Evolutionary conservation across 2,888 invertebrate species (phyloP).

Genomic region (Fragum whitleyi): DNA sequence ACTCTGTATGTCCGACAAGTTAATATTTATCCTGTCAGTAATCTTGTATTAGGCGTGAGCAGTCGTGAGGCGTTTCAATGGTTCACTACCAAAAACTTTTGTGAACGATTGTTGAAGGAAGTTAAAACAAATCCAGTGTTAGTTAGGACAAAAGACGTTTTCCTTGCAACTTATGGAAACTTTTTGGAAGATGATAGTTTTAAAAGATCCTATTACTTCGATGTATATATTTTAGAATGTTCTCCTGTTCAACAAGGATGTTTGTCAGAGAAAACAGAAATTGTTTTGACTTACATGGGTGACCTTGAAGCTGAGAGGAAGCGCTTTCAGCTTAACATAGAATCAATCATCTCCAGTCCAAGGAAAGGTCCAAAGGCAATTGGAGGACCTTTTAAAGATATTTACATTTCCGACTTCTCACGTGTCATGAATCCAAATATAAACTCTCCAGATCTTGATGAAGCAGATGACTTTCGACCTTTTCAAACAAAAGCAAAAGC

Average conservation of each 20-base stretch:
- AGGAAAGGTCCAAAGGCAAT: constrained; percentile 43
- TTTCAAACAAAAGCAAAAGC: constrained; percentile 57
- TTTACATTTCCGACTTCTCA: constrained; percentile 75
- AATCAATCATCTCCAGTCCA: constrained; percentile 40
- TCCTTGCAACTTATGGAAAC: constrained; percentile 72
- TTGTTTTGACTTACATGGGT: constrained; percentile 73
- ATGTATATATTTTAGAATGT: constrained; percentile 76
- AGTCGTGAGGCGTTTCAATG: constrained; percentile 74
- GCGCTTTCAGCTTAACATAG: constrained; percentile 54
- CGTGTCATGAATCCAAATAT: constrained; percentile 62
- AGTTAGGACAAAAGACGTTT: constrained; percentile 75
- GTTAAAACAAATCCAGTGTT: constrained; percentile 71
- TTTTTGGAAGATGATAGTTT: constrained; percentile 73
- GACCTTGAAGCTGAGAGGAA: constrained; percentile 55
- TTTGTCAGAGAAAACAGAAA: constrained; percentile 74
- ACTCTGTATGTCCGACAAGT: constrained; percentile 68
- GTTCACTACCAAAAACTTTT: constrained; percentile 76
- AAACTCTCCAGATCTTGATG: constrained; percentile 50
- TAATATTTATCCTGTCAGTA: constrained; percentile 71
- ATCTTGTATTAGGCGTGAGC: constrained; percentile 74
- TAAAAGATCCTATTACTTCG: constrained; percentile 71
- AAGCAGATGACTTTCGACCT: constrained; percentile 37
- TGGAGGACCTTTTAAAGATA: constrained; percentile 58
- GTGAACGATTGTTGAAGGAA: constrained; percentile 70
- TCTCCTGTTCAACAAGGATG: constrained; percentile 77